Base-by-base conservation (phyloP, 2,797 vertebrate species). In the Pseudomugil gertrudae region DNA sequence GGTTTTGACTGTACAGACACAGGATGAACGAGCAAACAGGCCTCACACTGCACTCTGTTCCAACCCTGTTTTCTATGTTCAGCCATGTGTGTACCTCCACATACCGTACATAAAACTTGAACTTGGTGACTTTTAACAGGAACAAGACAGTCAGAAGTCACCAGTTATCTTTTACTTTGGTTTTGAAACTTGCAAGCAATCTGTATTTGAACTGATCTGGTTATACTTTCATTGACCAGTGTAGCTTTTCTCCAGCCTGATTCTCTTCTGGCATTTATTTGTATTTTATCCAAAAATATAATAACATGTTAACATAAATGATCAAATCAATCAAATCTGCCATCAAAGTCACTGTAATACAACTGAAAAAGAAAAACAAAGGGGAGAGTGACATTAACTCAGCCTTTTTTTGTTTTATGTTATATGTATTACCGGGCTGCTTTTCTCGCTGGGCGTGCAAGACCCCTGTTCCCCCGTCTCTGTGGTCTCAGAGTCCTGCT, bases 401-500 rank as follows among this genome's bases (percentile, higher is more conserved):
- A n/a, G n/a, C 2, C 9, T 57, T 9, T 9, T 33, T 65, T 26
- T 52, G 54, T 75, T 53, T 50, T 10, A 40, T 23, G 57, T 57
- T 59, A 45, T 69, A 29, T 63, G 11, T 52, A 13, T 78, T 90
- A 94, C 94, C 88, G 91, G 93, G 80, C 87, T 90, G 78, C 88
- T 93, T 81, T 93, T 90, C 70, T 92, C 90, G 23, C 72, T 80
- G 70, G 92, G 89, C 2, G 90, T 92, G 23, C 76, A 82, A 32
- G 89, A 79, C 67, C 92, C 89, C 69, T 89, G 91, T 36, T 78
- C 79, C 48, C 87, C 85, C 19, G 74, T 86, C 65, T 92, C 93
- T 2, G 89, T 78, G 10, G 89, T 76, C 43, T 93, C 92, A 71
- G 92, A 90, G 78, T 92, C 93, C 73, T 93, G 93, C 88, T 94